Percentiles rank a stretch among this genome's conserved stretches.
These are phyloP conservation scores for Meloidogyne floridensis DNA, from an alignment of 1,140 invertebrate genomes.

Conservation along the genomic window DNA sequence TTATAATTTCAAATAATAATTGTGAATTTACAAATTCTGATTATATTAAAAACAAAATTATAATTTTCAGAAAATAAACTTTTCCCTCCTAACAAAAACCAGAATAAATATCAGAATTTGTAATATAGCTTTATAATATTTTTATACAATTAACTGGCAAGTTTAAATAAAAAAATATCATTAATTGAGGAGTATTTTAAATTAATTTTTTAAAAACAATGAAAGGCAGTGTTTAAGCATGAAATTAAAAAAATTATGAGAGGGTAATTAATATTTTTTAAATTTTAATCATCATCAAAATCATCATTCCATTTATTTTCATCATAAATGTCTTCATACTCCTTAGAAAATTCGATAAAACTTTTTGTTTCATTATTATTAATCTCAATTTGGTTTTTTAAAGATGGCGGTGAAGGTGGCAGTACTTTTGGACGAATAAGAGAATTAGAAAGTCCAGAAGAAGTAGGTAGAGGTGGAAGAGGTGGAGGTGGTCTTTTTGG, in stretches of 20 bases:
- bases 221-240: not conserved
- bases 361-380: not conserved
- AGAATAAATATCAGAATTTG: too few species aligned
- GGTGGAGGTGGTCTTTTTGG: constrained; percentile 25
- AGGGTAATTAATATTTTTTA: too few species aligned
- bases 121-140: too few species aligned
- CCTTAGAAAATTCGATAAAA: not conserved
- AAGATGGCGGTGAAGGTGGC: not conserved
- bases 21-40: too few species aligned
- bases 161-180: too few species aligned
- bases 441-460: not conserved
- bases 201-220: not conserved
- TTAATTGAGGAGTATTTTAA: too few species aligned
- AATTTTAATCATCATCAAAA: not conserved
- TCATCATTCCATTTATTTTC: not conserved
- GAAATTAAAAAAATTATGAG: too few species aligned
- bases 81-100: too few species aligned
- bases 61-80: too few species aligned
- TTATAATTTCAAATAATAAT: too few species aligned
- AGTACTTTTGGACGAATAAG: not conserved
- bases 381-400: not conserved
- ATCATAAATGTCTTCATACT: not conserved
- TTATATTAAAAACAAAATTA: too few species aligned
- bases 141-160: too few species aligned
- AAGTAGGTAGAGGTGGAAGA: constrained; percentile 9